Evolutionary conservation across 2,888 invertebrate species (phyloP).

Genomic region (Molorchus minor): DNA sequence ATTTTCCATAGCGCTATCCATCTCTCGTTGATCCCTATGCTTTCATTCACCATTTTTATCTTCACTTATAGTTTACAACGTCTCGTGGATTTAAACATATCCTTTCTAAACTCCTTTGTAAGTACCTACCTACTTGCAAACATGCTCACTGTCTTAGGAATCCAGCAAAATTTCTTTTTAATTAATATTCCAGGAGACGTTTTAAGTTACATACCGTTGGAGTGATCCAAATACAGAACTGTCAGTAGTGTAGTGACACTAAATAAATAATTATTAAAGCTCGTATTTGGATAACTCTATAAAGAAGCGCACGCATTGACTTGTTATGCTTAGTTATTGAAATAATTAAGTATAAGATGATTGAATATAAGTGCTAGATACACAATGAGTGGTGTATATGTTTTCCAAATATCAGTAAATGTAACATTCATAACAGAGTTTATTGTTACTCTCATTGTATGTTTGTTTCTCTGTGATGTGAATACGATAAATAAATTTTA

Average conservation of each 20-base stretch:
- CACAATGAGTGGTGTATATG: constrained; percentile 60
- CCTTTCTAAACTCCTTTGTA: constrained; percentile 4
- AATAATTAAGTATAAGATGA: constrained; percentile 56
- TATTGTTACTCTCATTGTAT: constrained; percentile 61
- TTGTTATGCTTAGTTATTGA: constrained; percentile 60
- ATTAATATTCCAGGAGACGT: constrained; percentile 22
- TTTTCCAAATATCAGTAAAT: constrained; percentile 61
- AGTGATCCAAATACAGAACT: constrained; percentile 7
- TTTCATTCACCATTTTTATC: constrained; percentile 21
- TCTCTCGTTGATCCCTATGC: constrained; percentile 21
- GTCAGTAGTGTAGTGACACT: not conserved
- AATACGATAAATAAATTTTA: constrained; percentile 63
- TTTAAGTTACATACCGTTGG: constrained; percentile 18
- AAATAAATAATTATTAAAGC: constrained; percentile 7
- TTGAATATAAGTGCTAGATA: constrained; percentile 54
- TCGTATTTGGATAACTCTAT: constrained; percentile 16
- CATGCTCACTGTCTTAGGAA: constrained; percentile 13
- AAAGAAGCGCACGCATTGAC: constrained; percentile 49
- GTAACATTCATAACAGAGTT: constrained; percentile 61
- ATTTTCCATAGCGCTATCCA: constrained; percentile 21
- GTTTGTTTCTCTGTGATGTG: constrained; percentile 64
- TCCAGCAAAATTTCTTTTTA: constrained; percentile 4
- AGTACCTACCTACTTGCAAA: constrained; percentile 11
- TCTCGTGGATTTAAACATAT: constrained; percentile 23
- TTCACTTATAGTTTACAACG: constrained; percentile 21